These are phyloP conservation scores for Sebastes aleutianus DNA, from an alignment of 2,797 vertebrate species.

Conservation along the genomic window DNA sequence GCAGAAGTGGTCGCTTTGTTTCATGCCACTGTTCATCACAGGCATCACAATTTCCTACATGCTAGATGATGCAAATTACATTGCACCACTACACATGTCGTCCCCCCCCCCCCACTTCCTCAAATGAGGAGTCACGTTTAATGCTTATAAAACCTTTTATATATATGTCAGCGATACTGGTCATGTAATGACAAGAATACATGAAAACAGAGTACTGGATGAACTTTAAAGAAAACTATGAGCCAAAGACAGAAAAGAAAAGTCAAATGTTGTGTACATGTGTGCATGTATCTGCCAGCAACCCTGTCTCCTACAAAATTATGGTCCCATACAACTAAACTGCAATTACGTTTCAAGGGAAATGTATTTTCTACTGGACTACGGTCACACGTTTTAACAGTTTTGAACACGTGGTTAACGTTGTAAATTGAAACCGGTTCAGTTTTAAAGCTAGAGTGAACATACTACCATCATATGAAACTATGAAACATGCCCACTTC, in stretches of 20 bases:
- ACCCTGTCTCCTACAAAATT: no score
- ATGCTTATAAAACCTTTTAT: not conserved
- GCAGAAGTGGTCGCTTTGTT: slow-evolving; percentile 73
- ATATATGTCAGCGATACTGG: not conserved
- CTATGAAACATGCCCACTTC: no score
- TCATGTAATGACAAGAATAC: not conserved
- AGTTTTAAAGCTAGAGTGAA: no score
- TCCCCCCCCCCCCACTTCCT: slow-evolving; percentile 47
- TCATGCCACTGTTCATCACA: slow-evolving; percentile 55
- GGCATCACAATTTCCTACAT: slow-evolving; percentile 58
- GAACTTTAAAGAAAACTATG: no score
- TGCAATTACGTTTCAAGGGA: no score
- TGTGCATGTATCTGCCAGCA: not conserved
- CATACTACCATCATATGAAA: no score
- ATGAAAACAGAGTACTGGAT: not conserved
- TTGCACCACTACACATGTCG: slow-evolving; percentile 46
- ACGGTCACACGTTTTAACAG: no score
- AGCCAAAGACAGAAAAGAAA: not conserved
- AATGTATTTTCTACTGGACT: no score
- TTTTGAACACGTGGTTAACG: no score
- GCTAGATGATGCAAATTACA: slow-evolving; percentile 63
- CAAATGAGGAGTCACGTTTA: slow-evolving; percentile 8
- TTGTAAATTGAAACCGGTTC: no score
- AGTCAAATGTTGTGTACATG: not conserved
- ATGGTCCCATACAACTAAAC: no score